phyloP scores from a whole-genome alignment of 2,888 invertebrate genomes.

The Vanessa cardui region DNA sequence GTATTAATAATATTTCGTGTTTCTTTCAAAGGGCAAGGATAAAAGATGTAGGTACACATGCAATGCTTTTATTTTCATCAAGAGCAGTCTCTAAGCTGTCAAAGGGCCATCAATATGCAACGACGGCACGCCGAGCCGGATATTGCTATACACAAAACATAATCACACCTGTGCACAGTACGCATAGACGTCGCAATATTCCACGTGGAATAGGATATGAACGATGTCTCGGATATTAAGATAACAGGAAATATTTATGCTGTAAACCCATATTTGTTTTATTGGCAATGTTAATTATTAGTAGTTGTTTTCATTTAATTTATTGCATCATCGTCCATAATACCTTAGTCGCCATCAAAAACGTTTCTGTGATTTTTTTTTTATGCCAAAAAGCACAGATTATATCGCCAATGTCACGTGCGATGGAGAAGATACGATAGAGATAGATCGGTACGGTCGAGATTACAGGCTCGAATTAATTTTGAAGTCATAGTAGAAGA shows the following conservation, averaged over 20 bases:
- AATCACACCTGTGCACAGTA: conserved; percentile 11
- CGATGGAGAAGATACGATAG: no score
- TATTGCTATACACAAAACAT: conserved; percentile 21
- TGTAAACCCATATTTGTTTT: not conserved
- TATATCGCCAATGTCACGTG: no score
- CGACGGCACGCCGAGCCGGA: conserved; percentile 30
- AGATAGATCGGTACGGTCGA: no score
- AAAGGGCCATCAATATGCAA: conserved; percentile 34
- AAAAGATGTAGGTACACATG: not conserved
- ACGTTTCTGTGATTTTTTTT: no score
- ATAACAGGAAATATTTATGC: not conserved
- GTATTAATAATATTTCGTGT: not conserved
- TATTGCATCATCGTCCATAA: no score
- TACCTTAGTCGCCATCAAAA: no score
- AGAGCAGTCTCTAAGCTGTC: conserved; percentile 19
- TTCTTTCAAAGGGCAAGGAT: not conserved
- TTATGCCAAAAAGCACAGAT: no score
- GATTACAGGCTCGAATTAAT: no score
- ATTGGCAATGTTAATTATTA: no score
- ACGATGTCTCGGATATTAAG: not conserved
- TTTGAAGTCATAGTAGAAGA: no score
- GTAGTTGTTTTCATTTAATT: no score
- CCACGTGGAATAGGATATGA: conserved; percentile 2
- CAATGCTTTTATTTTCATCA: not conserved
- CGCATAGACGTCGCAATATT: conserved; percentile 5